These are phyloP conservation scores for Cottus gobio DNA, from an alignment of 2,113 vertebrate genomes.

Conservation along the genomic window DNA sequence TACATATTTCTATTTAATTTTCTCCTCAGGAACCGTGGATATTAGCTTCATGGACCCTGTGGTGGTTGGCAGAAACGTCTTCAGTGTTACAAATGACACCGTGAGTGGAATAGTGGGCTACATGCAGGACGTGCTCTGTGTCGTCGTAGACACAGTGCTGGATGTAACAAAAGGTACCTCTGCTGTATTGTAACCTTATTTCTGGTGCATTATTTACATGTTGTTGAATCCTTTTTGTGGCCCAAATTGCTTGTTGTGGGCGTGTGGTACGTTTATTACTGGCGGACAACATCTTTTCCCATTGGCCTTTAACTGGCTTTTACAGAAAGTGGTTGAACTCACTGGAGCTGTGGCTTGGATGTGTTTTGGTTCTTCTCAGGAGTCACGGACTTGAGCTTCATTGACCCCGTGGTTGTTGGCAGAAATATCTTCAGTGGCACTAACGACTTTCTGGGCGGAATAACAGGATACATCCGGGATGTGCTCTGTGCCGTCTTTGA, in stretches of 20 bases:
- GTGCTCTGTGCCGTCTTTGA: constrained; percentile 57
- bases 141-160: constrained; percentile 51
- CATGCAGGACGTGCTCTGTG: constrained; percentile 52
- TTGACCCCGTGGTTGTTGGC: constrained; percentile 71
- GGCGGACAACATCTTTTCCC: background rate
- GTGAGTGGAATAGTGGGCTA: constrained; percentile 47
- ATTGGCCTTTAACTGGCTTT: background rate
- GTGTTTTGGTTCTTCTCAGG: constrained; percentile 50
- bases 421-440: constrained; percentile 56
- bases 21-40: constrained; percentile 60
- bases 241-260: background rate
- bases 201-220: background rate
- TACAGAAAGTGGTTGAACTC: background rate
- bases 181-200: background rate
- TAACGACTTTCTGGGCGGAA: constrained; percentile 64
- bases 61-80: constrained; percentile 55
- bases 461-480: constrained; percentile 52
- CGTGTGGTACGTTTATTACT: background rate
- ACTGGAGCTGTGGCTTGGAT: background rate
- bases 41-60: constrained; percentile 71
- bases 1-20: background rate
- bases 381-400: constrained; percentile 63
- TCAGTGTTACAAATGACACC: constrained; percentile 50
- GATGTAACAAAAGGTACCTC: constrained; percentile 63
- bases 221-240: background rate